Conservation (phyloP, 2,888 invertebrate genomes). For the Amiota communis region DNA sequence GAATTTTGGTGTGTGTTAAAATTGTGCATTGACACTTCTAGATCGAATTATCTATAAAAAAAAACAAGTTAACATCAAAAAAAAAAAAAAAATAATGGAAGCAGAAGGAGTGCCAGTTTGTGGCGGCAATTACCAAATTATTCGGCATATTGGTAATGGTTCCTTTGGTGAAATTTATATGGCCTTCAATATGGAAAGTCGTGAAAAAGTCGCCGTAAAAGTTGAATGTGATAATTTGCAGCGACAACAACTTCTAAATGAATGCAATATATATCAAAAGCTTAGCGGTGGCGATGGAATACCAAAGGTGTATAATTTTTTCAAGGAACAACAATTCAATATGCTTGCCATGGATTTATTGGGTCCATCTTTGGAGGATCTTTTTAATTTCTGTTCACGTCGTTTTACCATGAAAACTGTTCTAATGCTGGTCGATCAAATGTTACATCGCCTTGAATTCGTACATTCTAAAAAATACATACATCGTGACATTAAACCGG, state of each 20-base stretch:
- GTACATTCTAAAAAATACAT: slow-evolving; percentile 99
- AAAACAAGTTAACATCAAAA: no score
- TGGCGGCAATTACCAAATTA: not conserved
- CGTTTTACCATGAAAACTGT: slow-evolving; percentile 99
- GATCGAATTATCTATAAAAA: no score
- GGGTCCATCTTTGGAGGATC: slow-evolving; percentile 96
- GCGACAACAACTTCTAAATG: slow-evolving; percentile 97
- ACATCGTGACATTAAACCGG: slow-evolving; percentile 97
- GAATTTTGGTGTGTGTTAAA: no score
- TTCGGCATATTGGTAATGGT: slow-evolving; percentile 74
- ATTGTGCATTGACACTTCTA: no score
- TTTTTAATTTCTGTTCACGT: slow-evolving; percentile 98
- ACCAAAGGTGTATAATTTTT: slow-evolving; percentile 94
- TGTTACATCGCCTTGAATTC: slow-evolving; percentile 94
- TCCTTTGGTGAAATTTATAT: slow-evolving; percentile 84
- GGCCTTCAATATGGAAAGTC: slow-evolving; percentile 81
- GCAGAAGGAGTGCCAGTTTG: no score
- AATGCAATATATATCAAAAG: no score
- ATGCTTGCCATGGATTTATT: slow-evolving; percentile 98
- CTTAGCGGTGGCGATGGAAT: slow-evolving; percentile 96
- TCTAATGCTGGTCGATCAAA: slow-evolving; percentile 94
- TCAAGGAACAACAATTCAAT: slow-evolving; percentile 95
- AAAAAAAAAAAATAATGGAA: no score
- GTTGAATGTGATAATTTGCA: slow-evolving; percentile 94
- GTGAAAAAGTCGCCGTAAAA: slow-evolving; percentile 99